Conservation (phyloP, 2,113 vertebrate genomes). For the Canis aureus region DNA sequence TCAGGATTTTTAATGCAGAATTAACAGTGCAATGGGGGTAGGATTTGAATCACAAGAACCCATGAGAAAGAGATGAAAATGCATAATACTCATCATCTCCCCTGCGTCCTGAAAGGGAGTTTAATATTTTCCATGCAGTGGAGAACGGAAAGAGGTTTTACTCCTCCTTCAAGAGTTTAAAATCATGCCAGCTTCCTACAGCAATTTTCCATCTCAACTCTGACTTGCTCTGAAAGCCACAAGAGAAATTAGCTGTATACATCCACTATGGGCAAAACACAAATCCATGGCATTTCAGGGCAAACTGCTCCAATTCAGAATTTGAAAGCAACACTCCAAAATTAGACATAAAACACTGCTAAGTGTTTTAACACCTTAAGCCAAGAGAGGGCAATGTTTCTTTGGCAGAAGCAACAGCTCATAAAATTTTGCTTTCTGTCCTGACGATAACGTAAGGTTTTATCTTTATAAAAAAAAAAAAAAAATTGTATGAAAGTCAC, state of each 20-base stretch:
- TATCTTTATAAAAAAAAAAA: slow-evolving; percentile 48
- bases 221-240: slow-evolving; percentile 56
- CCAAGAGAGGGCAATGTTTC: slow-evolving; percentile 28
- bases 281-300: slow-evolving; percentile 12
- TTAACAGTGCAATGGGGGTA: slow-evolving; percentile 45
- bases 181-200: slow-evolving; percentile 28
- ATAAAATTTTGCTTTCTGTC: neutral
- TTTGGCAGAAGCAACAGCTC: neutral
- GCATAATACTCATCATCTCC: slow-evolving; percentile 72
- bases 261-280: slow-evolving; percentile 12
- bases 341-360: neutral
- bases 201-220: slow-evolving; percentile 71
- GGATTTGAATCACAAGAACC: slow-evolving; percentile 70
- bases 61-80: slow-evolving; percentile 75
- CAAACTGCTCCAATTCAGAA: slow-evolving; percentile 41
- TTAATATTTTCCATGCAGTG: slow-evolving; percentile 62
- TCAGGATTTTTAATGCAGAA: slow-evolving; percentile 49
- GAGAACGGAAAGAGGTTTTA: slow-evolving; percentile 61
- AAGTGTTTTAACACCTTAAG: neutral
- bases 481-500: neutral
- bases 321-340: slow-evolving; percentile 51
- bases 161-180: slow-evolving; percentile 1
- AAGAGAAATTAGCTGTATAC: slow-evolving; percentile 15
- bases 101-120: slow-evolving; percentile 41
- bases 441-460: neutral